Conservation (phyloP, 2,113 vertebrate species). For the Boleophthalmus pectinirostris region DNA sequence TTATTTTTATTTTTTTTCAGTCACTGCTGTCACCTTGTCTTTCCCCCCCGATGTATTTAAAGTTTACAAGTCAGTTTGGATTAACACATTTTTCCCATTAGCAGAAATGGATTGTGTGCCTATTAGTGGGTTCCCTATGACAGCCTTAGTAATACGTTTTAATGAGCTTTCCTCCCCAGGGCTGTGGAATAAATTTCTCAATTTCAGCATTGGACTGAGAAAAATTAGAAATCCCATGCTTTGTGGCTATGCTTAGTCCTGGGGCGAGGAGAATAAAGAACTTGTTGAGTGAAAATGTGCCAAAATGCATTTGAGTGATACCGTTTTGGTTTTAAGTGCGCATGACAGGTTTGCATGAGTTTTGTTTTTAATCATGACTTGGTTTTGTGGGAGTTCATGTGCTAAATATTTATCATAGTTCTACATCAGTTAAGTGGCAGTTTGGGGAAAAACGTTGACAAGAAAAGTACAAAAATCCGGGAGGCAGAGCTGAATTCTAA, state of each 20-base stretch:
- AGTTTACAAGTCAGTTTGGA: constrained; percentile 36
- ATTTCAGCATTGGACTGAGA: constrained; percentile 21
- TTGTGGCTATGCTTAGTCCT: constrained; percentile 35
- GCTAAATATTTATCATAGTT: too few relatives aligned
- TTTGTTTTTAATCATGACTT: too few relatives aligned
- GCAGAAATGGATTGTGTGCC: constrained; percentile 32
- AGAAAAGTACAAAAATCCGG: too few relatives aligned
- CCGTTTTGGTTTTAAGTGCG: constrained; percentile 12
- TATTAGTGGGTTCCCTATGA: constrained; percentile 37
- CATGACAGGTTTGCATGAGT: too few relatives aligned
- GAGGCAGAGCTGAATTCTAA: too few relatives aligned
- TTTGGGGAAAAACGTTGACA: too few relatives aligned
- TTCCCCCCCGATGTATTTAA: constrained; percentile 32
- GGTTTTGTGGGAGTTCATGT: too few relatives aligned
- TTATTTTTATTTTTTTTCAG: too few relatives aligned
- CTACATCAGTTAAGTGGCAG: too few relatives aligned
- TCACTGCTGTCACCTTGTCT: constrained; percentile 42
- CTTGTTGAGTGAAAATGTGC: constrained; percentile 34
- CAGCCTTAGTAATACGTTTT: constrained; percentile 32
- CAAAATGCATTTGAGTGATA: constrained; percentile 49
- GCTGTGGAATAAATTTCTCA: constrained; percentile 46
- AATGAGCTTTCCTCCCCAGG: constrained; percentile 39
- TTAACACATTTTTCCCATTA: constrained; percentile 18
- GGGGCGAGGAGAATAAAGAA: constrained; percentile 34
- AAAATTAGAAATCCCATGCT: constrained; percentile 3